Evolutionary conservation across 1,140 invertebrate genomes (phyloP).

Genomic region (Lepidurus arcticus): DNA sequence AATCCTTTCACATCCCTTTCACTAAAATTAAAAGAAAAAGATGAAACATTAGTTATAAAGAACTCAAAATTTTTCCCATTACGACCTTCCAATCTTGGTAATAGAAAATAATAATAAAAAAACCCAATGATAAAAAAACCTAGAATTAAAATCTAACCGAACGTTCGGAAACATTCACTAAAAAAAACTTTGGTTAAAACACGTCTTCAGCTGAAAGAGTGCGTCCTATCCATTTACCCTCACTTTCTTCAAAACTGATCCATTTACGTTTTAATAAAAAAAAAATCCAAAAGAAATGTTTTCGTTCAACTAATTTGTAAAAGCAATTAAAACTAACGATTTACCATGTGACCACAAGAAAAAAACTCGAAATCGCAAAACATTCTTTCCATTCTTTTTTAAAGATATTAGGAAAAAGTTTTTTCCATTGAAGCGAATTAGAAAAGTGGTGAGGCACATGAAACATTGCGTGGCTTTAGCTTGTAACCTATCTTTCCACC

Average conservation of each 20-base stretch:
- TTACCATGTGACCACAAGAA: background rate
- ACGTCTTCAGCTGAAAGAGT: background rate
- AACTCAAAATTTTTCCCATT: background rate
- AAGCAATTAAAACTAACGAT: background rate
- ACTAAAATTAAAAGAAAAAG: background rate
- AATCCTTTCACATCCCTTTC: background rate
- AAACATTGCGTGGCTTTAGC: slow-evolving; percentile 13
- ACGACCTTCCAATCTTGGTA: background rate
- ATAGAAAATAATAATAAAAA: background rate
- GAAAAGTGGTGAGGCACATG: slow-evolving; percentile 18
- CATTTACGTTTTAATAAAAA: too few relatives aligned
- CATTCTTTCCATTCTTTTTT: background rate
- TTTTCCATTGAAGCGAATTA: background rate
- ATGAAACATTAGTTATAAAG: background rate
- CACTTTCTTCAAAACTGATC: too few relatives aligned
- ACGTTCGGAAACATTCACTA: slow-evolving; percentile 8
- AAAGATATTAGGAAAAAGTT: background rate
- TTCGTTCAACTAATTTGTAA: too few relatives aligned
- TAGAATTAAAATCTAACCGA: background rate
- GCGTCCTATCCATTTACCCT: background rate
- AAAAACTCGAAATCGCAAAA: background rate
- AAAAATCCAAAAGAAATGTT: too few relatives aligned
- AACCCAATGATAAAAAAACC: background rate
- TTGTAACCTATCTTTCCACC: background rate
- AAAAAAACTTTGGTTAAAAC: slow-evolving; percentile 6